A percentile compares a stretch with the other conserved stretches of the same genome.
Evolutionary conservation across 1,140 invertebrate species (phyloP).

Genomic region (Ceratina calcarata): DNA sequence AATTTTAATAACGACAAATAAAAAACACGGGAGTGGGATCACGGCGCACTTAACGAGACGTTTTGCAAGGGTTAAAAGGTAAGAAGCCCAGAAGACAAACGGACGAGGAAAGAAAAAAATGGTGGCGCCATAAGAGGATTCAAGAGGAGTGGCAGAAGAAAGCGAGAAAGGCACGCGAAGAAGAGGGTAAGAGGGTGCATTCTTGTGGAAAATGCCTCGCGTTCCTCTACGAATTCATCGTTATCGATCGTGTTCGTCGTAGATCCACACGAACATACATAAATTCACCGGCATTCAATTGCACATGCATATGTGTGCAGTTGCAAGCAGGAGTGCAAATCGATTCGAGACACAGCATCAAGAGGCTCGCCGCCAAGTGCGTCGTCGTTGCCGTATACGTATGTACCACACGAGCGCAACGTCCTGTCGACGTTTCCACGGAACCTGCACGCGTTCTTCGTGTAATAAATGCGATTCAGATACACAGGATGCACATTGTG

Average conservation of each 20-base stretch:
- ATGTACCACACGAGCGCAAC: background rate
- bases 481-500: conserved; percentile 23
- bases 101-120: conserved; percentile 12
- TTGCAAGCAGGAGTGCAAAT: background rate
- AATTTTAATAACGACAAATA: conserved; percentile 1
- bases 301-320: background rate
- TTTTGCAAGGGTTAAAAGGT: conserved; percentile 9
- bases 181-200: conserved; percentile 8
- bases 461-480: conserved; percentile 50
- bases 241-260: conserved; percentile 19
- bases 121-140: conserved; percentile 11
- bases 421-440: background rate
- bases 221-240: conserved; percentile 45
- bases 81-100: conserved; percentile 29
- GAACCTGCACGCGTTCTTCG: background rate
- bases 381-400: conserved; percentile 12
- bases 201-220: conserved; percentile 49
- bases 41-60: background rate
- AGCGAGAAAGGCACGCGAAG: conserved; percentile 3
- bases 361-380: conserved; percentile 29
- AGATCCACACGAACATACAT: background rate
- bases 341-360: conserved; percentile 33
- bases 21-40: too few species aligned
- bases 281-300: background rate
- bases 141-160: conserved; percentile 11